These are phyloP conservation scores for Oligia latruncula DNA, from an alignment of 2,888 invertebrate species.

Conservation along the genomic window DNA sequence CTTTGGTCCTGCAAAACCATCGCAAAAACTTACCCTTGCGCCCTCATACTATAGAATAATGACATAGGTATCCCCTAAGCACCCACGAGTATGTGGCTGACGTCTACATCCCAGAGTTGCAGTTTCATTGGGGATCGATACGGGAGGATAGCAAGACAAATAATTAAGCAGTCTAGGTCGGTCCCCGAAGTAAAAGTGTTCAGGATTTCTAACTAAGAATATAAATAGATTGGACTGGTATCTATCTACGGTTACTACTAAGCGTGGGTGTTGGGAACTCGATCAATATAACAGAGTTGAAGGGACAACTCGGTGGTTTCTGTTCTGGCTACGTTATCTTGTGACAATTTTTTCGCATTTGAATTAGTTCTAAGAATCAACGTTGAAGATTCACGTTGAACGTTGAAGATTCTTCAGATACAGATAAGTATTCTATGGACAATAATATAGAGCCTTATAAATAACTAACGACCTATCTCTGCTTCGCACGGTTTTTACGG, in stretches of 20 bases:
- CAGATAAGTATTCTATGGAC: not conserved
- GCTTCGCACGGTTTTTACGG: not conserved
- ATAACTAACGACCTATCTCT: not conserved
- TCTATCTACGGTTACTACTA: not conserved
- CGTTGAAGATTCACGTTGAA: not conserved
- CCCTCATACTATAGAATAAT: not conserved
- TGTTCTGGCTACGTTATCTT: not conserved
- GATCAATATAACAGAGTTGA: constrained; percentile 35
- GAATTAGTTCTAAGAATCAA: not conserved
- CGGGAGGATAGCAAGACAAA: constrained; percentile 23
- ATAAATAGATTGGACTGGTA: constrained; percentile 13
- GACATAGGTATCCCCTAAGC: not conserved
- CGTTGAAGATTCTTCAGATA: not conserved
- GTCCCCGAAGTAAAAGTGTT: constrained; percentile 9
- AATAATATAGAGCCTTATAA: no score
- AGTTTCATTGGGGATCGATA: constrained; percentile 28
- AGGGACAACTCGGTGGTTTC: not conserved
- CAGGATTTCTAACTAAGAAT: constrained; percentile 31
- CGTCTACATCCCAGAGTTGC: constrained; percentile 3
- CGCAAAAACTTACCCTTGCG: not conserved
- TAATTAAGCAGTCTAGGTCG: constrained; percentile 42
- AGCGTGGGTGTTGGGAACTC: constrained; percentile 15
- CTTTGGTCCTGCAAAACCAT: not conserved
- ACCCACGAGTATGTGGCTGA: not conserved
- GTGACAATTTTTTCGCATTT: not conserved